Conservation (phyloP, 2,797 vertebrate genomes). For the Lagorchestes hirsutus region DNA sequence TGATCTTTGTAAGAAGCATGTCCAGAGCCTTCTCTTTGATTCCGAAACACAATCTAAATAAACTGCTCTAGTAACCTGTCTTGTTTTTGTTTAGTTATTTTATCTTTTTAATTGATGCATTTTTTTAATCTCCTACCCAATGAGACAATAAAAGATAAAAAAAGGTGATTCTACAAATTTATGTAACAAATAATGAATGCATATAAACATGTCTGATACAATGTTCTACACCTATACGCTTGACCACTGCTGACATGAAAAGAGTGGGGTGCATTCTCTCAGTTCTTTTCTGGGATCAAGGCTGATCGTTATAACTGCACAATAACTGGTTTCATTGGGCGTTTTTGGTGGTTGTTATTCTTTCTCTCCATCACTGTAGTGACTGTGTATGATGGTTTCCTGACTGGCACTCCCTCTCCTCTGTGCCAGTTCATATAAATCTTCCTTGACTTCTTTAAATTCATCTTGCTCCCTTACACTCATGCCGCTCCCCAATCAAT, state of each 20-base stretch:
- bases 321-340: not conserved
- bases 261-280: not conserved
- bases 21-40: slow-evolving; percentile 11
- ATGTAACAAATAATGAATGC: not conserved
- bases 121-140: not conserved
- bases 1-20: not conserved
- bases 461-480: not conserved
- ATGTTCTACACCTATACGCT: not conserved
- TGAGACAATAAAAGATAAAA: not conserved
- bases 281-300: not conserved
- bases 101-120: not conserved
- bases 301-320: not conserved
- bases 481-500: not conserved
- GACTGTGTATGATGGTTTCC: not conserved
- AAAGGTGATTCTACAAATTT: not conserved
- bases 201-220: not conserved
- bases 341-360: not conserved
- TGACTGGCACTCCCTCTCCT: not conserved
- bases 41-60: slow-evolving; percentile 21
- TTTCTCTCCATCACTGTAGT: not conserved
- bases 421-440: not conserved
- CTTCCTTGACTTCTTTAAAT: not conserved
- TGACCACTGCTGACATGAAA: not conserved
- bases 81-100: not conserved
- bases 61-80: slow-evolving; percentile 9